A percentile compares a stretch with the other conserved stretches of the same genome.
Conservation (phyloP, 2,888 invertebrate genomes). For the Hypomecis atomaria region DNA sequence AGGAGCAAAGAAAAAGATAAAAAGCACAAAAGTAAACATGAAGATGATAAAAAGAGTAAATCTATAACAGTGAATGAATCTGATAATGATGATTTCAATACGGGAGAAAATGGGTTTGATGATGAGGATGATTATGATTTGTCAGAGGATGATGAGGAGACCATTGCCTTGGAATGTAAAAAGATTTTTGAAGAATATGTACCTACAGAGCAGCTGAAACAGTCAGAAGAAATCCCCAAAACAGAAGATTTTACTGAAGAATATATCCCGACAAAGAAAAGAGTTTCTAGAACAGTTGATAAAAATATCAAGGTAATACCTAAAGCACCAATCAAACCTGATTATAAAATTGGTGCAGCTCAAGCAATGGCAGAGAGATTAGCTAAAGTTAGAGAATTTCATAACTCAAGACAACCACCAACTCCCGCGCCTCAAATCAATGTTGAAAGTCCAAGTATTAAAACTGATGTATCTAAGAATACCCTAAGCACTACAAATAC, state of each 20-base stretch:
- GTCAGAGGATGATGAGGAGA: slow-evolving; percentile 87
- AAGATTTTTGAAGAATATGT: slow-evolving; percentile 94
- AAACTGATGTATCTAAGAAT: slow-evolving; percentile 63
- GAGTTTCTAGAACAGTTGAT: slow-evolving; percentile 89
- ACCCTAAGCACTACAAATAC: slow-evolving; percentile 56
- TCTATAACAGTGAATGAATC: slow-evolving; percentile 45
- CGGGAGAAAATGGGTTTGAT: slow-evolving; percentile 48
- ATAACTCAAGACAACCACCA: slow-evolving; percentile 62
- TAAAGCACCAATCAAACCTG: slow-evolving; percentile 72
- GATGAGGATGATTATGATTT: slow-evolving; percentile 62
- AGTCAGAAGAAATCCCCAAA: slow-evolving; percentile 54
- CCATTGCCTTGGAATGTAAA: slow-evolving; percentile 92
- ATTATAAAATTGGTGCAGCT: slow-evolving; percentile 84
- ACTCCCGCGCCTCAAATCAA: slow-evolving; percentile 42
- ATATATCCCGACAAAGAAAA: slow-evolving; percentile 84
- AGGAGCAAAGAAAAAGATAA: slow-evolving; percentile 38
- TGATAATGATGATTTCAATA: slow-evolving; percentile 56
- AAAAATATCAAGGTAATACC: slow-evolving; percentile 69
- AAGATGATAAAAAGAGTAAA: slow-evolving; percentile 45
- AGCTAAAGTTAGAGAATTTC: slow-evolving; percentile 78
- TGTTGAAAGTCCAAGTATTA: slow-evolving; percentile 55
- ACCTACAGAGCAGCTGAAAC: slow-evolving; percentile 66
- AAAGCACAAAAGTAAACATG: slow-evolving; percentile 29
- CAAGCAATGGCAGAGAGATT: slow-evolving; percentile 81
- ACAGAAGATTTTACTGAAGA: slow-evolving; percentile 62